Percentiles rank a stretch among this genome's conserved stretches.
phyloP scores from a whole-genome alignment of 2,113 vertebrate species.

The Tetrax tetrax region DNA sequence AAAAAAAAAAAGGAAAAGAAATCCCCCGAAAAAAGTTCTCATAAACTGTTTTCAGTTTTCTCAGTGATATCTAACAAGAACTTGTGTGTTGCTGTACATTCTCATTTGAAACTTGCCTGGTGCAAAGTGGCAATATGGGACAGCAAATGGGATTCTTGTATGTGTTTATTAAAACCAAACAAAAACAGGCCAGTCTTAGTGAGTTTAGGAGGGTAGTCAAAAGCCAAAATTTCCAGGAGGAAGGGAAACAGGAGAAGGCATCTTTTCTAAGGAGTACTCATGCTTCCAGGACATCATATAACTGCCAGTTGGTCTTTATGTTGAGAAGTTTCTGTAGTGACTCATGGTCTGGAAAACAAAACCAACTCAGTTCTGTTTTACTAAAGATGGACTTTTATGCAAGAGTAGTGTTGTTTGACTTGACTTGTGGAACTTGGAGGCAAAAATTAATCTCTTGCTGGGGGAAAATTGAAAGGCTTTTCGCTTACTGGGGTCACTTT shows the following conservation, averaged over 20 bases:
- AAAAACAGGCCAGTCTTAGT: not conserved
- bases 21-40: not conserved
- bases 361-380: not conserved
- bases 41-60: not conserved
- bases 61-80: not conserved
- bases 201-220: not conserved
- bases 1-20: too few relatives aligned
- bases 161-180: not conserved
- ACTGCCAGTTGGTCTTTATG: not conserved
- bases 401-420: not conserved
- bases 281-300: not conserved
- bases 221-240: not conserved
- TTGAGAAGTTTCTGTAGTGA: conserved; percentile 16
- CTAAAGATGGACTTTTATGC: not conserved
- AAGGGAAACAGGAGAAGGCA: not conserved
- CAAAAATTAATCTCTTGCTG: not conserved
- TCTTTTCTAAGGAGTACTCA: not conserved
- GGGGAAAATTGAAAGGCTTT: not conserved
- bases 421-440: not conserved
- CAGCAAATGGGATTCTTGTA: not conserved
- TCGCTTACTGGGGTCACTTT: not conserved
- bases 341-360: not conserved
- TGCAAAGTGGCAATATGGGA: not conserved
- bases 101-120: not conserved
- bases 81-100: not conserved